Evolutionary conservation across 2,797 vertebrate genomes (phyloP).

Genomic region (Phrynocephalus vlangalii): DNA sequence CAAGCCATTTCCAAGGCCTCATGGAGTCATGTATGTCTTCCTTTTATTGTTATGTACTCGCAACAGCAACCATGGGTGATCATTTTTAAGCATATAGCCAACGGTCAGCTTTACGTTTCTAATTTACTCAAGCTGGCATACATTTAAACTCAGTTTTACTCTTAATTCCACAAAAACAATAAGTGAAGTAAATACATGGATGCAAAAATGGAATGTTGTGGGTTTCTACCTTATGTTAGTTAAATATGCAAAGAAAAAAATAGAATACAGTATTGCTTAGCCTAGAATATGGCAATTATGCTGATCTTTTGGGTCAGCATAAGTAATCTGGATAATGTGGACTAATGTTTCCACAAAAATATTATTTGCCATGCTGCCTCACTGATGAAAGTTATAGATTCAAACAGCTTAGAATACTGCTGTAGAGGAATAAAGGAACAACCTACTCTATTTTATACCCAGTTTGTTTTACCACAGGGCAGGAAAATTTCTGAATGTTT

Average conservation of each 20-base stretch:
- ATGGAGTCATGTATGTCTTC: constrained; percentile 43
- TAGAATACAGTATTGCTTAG: neutral
- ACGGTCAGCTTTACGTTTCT: neutral
- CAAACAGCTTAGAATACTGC: too few relatives aligned
- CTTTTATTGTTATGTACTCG: constrained; percentile 50
- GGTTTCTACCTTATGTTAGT: neutral
- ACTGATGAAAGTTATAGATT: neutral
- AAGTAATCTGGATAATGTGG: neutral
- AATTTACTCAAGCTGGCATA: neutral
- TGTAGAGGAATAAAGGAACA: neutral
- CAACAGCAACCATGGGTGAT: constrained; percentile 52
- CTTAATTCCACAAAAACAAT: neutral
- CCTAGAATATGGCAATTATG: neutral
- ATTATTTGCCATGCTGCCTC: neutral
- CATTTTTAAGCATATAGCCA: constrained; percentile 41
- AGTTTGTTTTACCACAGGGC: neutral
- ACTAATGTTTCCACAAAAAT: neutral
- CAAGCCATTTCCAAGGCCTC: constrained; percentile 30
- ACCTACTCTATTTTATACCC: too few relatives aligned
- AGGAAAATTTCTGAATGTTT: neutral
- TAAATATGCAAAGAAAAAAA: neutral
- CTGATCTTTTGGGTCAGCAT: neutral
- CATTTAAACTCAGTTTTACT: neutral
- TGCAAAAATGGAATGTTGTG: neutral
- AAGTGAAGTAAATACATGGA: neutral